Evolutionary conservation across 2,888 invertebrate genomes (phyloP).

Genomic region (Amphimallon solstitiale): DNA sequence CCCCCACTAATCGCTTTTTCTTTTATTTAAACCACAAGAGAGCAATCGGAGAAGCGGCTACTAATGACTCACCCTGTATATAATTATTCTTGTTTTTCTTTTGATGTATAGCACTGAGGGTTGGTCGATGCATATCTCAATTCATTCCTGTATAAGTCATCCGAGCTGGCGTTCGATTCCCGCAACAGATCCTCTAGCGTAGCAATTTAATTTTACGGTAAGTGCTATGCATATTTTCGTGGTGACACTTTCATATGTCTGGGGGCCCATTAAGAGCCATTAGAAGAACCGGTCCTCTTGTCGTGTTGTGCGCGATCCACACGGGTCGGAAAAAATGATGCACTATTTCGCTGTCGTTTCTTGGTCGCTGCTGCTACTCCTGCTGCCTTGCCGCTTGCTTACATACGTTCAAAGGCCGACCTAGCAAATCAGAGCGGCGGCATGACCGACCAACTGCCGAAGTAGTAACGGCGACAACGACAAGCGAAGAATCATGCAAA

Average conservation of each 20-base stretch:
- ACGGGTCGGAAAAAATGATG: slow-evolving; percentile 8
- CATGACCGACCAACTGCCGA: neutral
- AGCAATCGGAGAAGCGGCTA: too few relatives aligned
- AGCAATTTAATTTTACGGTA: slow-evolving; percentile 25
- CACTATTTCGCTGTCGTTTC: slow-evolving; percentile 6
- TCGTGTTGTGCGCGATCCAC: neutral
- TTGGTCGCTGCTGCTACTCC: neutral
- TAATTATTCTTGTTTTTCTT: too few relatives aligned
- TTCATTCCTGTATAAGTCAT: slow-evolving; percentile 5
- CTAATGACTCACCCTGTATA: too few relatives aligned
- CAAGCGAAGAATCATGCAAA: slow-evolving; percentile 22
- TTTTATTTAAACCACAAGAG: too few relatives aligned
- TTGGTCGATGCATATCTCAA: neutral
- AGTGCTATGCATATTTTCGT: slow-evolving; percentile 16
- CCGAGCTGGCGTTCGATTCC: neutral
- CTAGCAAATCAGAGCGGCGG: slow-evolving; percentile 5
- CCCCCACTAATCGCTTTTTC: too few relatives aligned
- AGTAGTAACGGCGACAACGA: neutral
- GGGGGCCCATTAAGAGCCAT: slow-evolving; percentile 17
- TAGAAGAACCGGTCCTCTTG: slow-evolving; percentile 4
- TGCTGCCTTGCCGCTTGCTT: neutral
- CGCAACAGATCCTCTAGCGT: neutral
- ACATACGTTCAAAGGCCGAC: neutral
- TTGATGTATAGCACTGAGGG: too few relatives aligned
- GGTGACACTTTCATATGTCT: slow-evolving; percentile 18